Base-by-base conservation (phyloP, 2,888 invertebrate genomes). In the Dichetophora obliterata region DNA sequence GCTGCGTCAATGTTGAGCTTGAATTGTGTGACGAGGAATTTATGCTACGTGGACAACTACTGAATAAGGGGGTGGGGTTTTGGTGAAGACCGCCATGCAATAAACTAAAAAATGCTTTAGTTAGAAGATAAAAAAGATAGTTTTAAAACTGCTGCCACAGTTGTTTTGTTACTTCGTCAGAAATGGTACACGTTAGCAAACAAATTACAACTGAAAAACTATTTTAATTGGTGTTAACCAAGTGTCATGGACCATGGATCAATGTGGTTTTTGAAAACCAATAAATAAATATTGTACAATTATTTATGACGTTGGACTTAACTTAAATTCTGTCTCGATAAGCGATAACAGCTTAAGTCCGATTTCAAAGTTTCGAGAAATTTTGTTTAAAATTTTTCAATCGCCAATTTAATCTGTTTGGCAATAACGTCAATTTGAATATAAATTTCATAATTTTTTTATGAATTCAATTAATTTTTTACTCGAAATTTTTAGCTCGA, bases 201-300 rank as follows among this genome's bases (percentile, higher is more conserved):
- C n/a, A 31, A 65, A 66, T 37, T n/a, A 37, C 0, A 66, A 66
- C n/a, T 22, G 22, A 14, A 66, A 66, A 14, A 66, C n/a, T 34
- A 66, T n/a, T 66, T 66, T 66, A 66, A 66, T 66, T 66, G 66
- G 43, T 66, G 37, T 43, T 66, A 43, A 37, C 22, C 43, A 22
- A 66, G 16, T 22, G 37, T 6, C 27, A 24, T 59, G 6, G 11
- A 14, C 43, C 2, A 43, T 43, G 43, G 14, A 43, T 43, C 11
- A 43, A 43, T 43, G 43, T 43, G 14, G 43, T 43, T 43, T 43
- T 11, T 37, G 8, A 1, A 6, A 37, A 37, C 37, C 37, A 37
- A 1, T 37, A 8, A 37, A 31, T 31, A 31, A 31, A 3, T 31
- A 31, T 31, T 31, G 31, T 31, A 5, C 31, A 31, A 31, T 31